Conservation (phyloP, 2,113 vertebrate species). For the Trogon surrucura region DNA sequence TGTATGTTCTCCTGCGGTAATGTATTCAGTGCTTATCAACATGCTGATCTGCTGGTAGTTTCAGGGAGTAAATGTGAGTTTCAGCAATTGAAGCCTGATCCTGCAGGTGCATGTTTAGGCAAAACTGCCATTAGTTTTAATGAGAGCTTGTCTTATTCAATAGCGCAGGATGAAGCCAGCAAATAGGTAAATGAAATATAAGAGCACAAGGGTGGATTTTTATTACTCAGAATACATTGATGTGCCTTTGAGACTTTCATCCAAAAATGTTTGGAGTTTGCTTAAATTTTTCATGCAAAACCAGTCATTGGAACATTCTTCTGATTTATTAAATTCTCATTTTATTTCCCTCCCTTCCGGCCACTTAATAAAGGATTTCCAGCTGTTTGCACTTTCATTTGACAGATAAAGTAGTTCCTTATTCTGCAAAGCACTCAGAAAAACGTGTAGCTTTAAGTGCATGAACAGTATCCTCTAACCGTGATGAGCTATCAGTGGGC, state of each 20-base stretch:
- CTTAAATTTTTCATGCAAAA: constrained; percentile 21
- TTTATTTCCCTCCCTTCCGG: constrained; percentile 45
- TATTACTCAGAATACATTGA: not conserved
- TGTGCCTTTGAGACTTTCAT: constrained; percentile 18
- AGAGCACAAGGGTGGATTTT: constrained; percentile 13
- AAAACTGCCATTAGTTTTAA: constrained; percentile 59
- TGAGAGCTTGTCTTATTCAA: constrained; percentile 46
- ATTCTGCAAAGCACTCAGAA: not conserved
- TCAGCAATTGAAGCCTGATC: constrained; percentile 57
- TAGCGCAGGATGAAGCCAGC: constrained; percentile 23
- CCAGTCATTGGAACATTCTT: not conserved
- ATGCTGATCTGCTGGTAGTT: constrained; percentile 59
- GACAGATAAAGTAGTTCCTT: not conserved
- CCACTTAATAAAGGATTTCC: constrained; percentile 32
- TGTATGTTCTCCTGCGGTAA: constrained; percentile 47
- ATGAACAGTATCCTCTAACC: not conserved
- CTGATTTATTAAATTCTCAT: constrained; percentile 50
- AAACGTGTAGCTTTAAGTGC: not conserved
- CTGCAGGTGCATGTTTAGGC: constrained; percentile 67
- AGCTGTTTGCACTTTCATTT: constrained; percentile 22
- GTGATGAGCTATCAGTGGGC: not conserved
- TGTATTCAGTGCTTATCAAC: constrained; percentile 63
- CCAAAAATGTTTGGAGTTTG: not conserved
- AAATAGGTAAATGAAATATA: constrained; percentile 29
- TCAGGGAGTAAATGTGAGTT: constrained; percentile 65